These are phyloP conservation scores for Syrmaticus mikado DNA, from an alignment of 2,113 vertebrate genomes.

Conservation along the genomic window DNA sequence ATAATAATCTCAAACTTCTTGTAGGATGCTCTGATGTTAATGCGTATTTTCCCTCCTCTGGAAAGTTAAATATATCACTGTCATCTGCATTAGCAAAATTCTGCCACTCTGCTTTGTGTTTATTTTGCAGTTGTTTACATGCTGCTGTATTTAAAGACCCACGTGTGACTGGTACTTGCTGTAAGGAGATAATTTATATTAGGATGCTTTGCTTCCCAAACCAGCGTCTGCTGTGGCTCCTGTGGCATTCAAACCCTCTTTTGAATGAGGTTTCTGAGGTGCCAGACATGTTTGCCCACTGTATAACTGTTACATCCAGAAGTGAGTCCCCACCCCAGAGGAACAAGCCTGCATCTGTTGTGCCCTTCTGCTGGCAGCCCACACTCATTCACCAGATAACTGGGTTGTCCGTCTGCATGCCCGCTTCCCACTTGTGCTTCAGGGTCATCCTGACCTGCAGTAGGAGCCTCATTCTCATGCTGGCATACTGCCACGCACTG, in stretches of 20 bases:
- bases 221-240: neutral
- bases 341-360: neutral
- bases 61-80: neutral
- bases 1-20: neutral
- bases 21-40: neutral
- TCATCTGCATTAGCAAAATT: neutral
- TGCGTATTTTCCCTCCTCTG: neutral
- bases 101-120: neutral
- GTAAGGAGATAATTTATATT: neutral
- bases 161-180: neutral
- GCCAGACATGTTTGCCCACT: neutral
- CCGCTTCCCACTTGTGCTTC: neutral
- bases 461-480: neutral
- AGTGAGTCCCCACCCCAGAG: neutral
- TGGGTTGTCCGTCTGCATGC: neutral
- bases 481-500: accelerated
- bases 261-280: neutral
- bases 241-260: neutral
- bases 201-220: neutral
- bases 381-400: neutral
- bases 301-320: neutral
- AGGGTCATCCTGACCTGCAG: accelerated
- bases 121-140: neutral
- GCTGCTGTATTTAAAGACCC: neutral
- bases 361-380: neutral